Base-by-base conservation (phyloP, 2,888 invertebrate species). In the Linnaemya vulpina region DNA sequence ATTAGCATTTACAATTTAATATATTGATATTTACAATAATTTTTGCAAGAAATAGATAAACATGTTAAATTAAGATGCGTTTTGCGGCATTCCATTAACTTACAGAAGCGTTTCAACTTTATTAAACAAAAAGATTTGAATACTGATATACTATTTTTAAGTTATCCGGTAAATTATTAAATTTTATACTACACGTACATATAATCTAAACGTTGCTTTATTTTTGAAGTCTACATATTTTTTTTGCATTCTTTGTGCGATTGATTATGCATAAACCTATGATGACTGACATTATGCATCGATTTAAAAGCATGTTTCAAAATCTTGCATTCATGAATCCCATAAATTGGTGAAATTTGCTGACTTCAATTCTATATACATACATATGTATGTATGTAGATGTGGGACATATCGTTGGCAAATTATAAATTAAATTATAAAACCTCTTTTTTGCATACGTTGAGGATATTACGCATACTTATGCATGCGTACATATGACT, bases 91-190 rank as follows among this genome's bases (percentile, higher is more conserved):
- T 30, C 2, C 2, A 30, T 30, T 30, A 13, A 30, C 5, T 55
- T n/a, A 22, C 35, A 63, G 35, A 63, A 63, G 22, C 13, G 63
- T 63, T 63, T 63, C 43, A 25, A 63, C 46, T 43, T 43, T 43
- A 25, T 46, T 63, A 11, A 22, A n/a, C 46, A 46, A 17, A 46
- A 65, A 10, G 68, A 68, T 49, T 68, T 68, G 20, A 40, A 40
- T 40, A 40, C 13, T 40, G 40, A 40, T 10, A 40, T 40, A 13
- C 40, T 40, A 11, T 40, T 38, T 68, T 68, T 17, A 68, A 15
- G 35, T 35, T 35, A 13, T 15, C 8, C 1, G 38, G 53, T 17
- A 53, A 38, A 20, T 68, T 11, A 68, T 53, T 51, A 38, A 35
- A 68, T 53, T 51, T 35, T 9, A 35, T 38, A 35, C 8, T 38